Conservation (phyloP, 2,113 vertebrate genomes). For the Macquaria ambigua region DNA sequence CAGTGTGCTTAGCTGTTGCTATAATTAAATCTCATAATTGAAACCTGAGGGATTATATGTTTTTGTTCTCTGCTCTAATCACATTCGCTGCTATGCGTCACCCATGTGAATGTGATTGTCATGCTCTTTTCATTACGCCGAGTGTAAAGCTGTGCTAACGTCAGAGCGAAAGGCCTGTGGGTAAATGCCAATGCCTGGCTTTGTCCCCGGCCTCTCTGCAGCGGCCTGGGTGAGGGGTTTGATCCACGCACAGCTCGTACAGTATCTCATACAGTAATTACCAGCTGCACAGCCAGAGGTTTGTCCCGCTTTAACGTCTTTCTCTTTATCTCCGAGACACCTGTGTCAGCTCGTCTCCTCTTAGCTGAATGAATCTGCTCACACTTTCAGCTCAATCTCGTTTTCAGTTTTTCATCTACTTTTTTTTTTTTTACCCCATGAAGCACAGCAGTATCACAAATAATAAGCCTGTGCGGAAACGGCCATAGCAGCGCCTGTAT, state of each 20-base stretch:
- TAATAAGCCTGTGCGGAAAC: conserved; percentile 19
- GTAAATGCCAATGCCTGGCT: conserved; percentile 9
- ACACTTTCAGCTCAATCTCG: neutral
- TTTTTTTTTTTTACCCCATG: neutral
- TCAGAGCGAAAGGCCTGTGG: conserved; percentile 19
- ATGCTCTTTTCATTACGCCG: conserved; percentile 20
- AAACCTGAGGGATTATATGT: conserved; percentile 62
- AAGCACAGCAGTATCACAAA: conserved; percentile 25
- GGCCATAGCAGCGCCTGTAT: neutral
- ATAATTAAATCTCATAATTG: conserved; percentile 69
- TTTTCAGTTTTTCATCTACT: conserved; percentile 1
- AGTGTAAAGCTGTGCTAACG: conserved; percentile 21
- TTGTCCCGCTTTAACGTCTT: conserved; percentile 36
- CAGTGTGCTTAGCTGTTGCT: conserved; percentile 27
- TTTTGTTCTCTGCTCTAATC: conserved; percentile 55
- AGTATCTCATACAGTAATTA: conserved; percentile 59
- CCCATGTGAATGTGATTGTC: conserved; percentile 13
- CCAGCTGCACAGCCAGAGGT: conserved; percentile 41
- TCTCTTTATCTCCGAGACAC: conserved; percentile 10
- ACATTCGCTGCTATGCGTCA: conserved; percentile 17
- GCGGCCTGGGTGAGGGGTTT: conserved; percentile 2
- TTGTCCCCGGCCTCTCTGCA: conserved; percentile 16
- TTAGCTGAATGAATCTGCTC: conserved; percentile 31
- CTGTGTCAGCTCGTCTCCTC: conserved; percentile 46
- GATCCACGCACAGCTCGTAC: neutral